Base-by-base conservation (phyloP, 2,888 invertebrate genomes). In the Heliconius cydno region DNA sequence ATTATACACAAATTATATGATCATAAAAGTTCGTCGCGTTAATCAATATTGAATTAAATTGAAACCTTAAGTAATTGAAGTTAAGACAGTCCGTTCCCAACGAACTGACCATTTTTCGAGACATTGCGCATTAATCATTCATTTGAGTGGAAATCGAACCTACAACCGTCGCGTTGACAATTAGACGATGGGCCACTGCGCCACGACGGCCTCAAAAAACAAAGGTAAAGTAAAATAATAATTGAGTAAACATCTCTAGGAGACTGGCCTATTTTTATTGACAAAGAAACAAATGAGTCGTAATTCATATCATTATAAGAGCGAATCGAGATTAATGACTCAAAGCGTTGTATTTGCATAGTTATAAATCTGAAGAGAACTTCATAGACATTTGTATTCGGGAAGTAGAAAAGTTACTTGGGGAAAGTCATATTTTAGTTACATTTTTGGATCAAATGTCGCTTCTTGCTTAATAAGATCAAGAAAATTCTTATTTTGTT, bases 341-440 rank as follows among this genome's bases (percentile, higher is more conserved):
- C 80, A 72, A 67, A 73, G 65, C 80, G 80, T 63, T 71, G 46
- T 81, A 81, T 81, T 81, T 78, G 75, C 81, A 81, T 81, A 80
- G 71, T 71, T 41, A 71, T 71, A 72, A 72, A 57, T 72, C 57
- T 72, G 57, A 57, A 57, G 72, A 57, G 34, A 57, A 72, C 57
- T 72, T 57, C 57, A 57, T 72, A 57, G 28, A 57, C 57, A 78
- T 78, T 78, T 78, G 52, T 77, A 72, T 73, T 65, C 46, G 65
- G 68, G 72, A 66, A 72, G 46, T 38, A 66, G 22, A 25, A 60
- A 66, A 78, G 72, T 74, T 73, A 57, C 72, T 73, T 34, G 34
- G 12, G 10, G 9, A 28, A 52, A 71, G 46, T 70, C 19, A 38
- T 68, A 70, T 25, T 46, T 25, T 70, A 28, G 46, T 71, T 34